A percentile compares a stretch with the other conserved stretches of the same genome.
phyloP scores from a whole-genome alignment of 2,888 invertebrate species.

The Caenorhabditis macrosperma region DNA sequence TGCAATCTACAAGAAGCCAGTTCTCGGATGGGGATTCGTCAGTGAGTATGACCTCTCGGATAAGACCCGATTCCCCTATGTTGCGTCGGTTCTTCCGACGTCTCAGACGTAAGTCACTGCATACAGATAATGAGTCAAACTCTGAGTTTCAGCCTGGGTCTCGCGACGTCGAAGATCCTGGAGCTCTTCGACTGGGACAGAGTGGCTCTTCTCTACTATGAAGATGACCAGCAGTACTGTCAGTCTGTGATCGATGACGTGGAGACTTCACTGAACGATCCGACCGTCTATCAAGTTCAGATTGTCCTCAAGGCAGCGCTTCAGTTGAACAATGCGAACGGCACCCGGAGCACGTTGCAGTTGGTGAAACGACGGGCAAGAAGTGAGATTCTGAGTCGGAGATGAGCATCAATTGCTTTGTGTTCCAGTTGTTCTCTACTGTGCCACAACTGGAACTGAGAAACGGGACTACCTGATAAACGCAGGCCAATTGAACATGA shows the following conservation, averaged over 20 bases:
- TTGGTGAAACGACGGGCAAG: conserved; percentile 27
- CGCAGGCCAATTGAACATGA: conserved; percentile 10
- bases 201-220: conserved; percentile 49
- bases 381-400: conserved; percentile 1
- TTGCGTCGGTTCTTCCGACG: conserved; percentile 49
- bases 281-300: background rate
- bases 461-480: conserved; percentile 43
- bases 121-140: background rate
- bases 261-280: conserved; percentile 40
- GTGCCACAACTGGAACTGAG: conserved; percentile 17
- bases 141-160: conserved; percentile 45
- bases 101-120: conserved; percentile 28
- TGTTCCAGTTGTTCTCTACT: conserved; percentile 37
- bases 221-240: conserved; percentile 50
- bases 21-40: conserved; percentile 61
- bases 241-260: conserved; percentile 48
- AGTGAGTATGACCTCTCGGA: conserved; percentile 47
- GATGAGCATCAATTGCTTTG: background rate
- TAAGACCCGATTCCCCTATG: conserved; percentile 45
- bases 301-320: conserved; percentile 35
- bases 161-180: conserved; percentile 34
- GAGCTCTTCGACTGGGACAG: conserved; percentile 43
- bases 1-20: conserved; percentile 44
- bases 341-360: background rate
- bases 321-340: background rate